Conservation (phyloP, 2,113 vertebrate species). For the Emydura subglobosa region DNA sequence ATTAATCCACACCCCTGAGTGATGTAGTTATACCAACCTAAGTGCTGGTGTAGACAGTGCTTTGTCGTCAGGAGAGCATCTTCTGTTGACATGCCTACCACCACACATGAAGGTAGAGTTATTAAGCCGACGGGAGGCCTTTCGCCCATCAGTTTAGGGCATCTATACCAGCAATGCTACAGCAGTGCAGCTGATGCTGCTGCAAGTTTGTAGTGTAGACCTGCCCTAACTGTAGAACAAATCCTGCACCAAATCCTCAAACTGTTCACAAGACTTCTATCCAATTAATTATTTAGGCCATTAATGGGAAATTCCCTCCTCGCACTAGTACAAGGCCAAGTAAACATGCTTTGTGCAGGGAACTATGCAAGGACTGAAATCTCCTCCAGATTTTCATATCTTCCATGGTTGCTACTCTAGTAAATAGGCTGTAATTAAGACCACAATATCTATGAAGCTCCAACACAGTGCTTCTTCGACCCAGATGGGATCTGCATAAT, state of each 20-base stretch:
- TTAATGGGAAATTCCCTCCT: neutral
- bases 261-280: neutral
- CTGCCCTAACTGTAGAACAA: neutral
- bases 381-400: neutral
- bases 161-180: too few relatives aligned
- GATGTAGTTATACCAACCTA: neutral
- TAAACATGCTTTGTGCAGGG: rapidly evolving
- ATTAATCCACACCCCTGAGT: neutral
- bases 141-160: too few relatives aligned
- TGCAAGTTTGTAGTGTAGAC: neutral
- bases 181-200: too few relatives aligned
- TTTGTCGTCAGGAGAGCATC: neutral
- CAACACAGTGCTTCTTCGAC: neutral
- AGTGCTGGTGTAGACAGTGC: neutral
- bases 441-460: conserved; percentile 21
- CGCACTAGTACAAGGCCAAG: neutral
- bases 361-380: neutral
- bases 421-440: conserved; percentile 19
- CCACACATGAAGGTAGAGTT: too few relatives aligned
- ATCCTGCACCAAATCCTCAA: neutral
- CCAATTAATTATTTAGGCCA: conserved; percentile 6
- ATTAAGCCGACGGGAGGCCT: too few relatives aligned
- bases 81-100: neutral
- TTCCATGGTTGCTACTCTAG: conserved; percentile 24
- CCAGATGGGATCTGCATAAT: neutral